A percentile compares a stretch with the other conserved stretches of the same genome.
phyloP scores from a whole-genome alignment of 2,888 invertebrate genomes.

The Dascillus cervinus region DNA sequence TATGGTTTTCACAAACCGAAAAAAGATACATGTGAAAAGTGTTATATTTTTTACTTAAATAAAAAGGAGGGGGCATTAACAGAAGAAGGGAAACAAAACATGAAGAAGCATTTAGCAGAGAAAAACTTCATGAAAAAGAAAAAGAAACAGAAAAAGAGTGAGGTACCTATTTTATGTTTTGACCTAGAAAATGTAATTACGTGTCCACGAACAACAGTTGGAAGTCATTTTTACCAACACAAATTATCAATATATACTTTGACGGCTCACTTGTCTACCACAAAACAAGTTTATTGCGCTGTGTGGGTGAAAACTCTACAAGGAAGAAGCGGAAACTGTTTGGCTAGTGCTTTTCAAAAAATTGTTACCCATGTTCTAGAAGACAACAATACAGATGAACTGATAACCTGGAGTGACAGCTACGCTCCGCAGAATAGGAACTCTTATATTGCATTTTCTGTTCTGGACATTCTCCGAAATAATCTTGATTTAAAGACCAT shows the following conservation, averaged over 20 bases:
- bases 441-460: slow-evolving; percentile 18
- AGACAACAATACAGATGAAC: slow-evolving; percentile 14
- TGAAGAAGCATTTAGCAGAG: slow-evolving; percentile 8
- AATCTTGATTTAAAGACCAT: slow-evolving; percentile 8
- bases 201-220: slow-evolving; percentile 13
- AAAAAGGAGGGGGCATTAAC: slow-evolving; percentile 7
- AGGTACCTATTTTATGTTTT: slow-evolving; percentile 4
- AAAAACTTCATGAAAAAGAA: slow-evolving; percentile 4
- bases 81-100: slow-evolving; percentile 7
- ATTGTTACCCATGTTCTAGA: slow-evolving; percentile 12
- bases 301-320: slow-evolving; percentile 14
- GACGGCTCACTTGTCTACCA: slow-evolving; percentile 15
- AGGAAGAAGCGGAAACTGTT: slow-evolving; percentile 16
- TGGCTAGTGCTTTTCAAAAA: slow-evolving; percentile 17
- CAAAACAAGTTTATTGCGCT: slow-evolving; percentile 16
- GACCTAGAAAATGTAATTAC: slow-evolving; percentile 19
- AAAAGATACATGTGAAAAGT: slow-evolving; percentile 9
- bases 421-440: slow-evolving; percentile 16
- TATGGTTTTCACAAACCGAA: slow-evolving; percentile 15
- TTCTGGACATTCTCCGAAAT: slow-evolving; percentile 16
- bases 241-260: slow-evolving; percentile 17
- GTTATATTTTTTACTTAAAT: slow-evolving; percentile 5
- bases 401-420: slow-evolving; percentile 21
- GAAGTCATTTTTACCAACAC: slow-evolving; percentile 12
- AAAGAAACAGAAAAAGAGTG: slow-evolving; percentile 4